Evolutionary conservation across 92 coral and sea anemone genomes (phyloP).

Genomic region (Montipora capitata): DNA sequence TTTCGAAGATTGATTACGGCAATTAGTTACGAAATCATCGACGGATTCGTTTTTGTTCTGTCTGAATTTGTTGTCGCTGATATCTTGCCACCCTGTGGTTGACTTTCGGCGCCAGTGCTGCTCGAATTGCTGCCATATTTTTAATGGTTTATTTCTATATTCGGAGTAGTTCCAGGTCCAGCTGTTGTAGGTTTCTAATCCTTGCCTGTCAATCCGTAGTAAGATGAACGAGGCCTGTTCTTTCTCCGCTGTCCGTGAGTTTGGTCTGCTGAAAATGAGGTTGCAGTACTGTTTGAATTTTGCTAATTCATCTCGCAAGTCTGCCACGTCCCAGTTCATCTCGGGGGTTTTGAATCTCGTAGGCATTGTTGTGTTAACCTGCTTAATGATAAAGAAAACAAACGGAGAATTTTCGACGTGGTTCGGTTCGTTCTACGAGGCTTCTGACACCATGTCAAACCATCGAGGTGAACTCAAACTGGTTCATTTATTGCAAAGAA

Average conservation of each 20-base stretch:
- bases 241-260: constrained; percentile 35
- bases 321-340: constrained; percentile 50
- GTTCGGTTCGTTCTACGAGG: neutral
- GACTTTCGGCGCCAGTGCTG: constrained; percentile 73
- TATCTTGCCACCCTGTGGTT: constrained; percentile 67
- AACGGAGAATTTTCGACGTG: constrained; percentile 9
- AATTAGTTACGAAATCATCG: constrained; percentile 68
- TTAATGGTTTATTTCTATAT: constrained; percentile 60
- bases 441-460: constrained; percentile 4
- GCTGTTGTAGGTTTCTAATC: constrained; percentile 50
- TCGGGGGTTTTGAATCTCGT: constrained; percentile 48
- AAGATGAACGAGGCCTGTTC: constrained; percentile 57
- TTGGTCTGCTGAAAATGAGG: constrained; percentile 63
- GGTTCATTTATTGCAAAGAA: no score
- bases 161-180: constrained; percentile 51
- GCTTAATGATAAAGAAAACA: constrained; percentile 39
- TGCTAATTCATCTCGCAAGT: constrained; percentile 48
- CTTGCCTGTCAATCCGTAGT: constrained; percentile 59
- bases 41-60: constrained; percentile 57
- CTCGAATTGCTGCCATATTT: constrained; percentile 58
- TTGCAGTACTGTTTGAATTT: constrained; percentile 65
- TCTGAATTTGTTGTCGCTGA: constrained; percentile 63
- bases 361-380: constrained; percentile 22
- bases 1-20: constrained; percentile 77
- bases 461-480: neutral